Evolutionary conservation across 1,140 invertebrate species (phyloP), one percentile per base, ranked within the genome.

Genomic region (Hesperophylax magnus): DNA sequence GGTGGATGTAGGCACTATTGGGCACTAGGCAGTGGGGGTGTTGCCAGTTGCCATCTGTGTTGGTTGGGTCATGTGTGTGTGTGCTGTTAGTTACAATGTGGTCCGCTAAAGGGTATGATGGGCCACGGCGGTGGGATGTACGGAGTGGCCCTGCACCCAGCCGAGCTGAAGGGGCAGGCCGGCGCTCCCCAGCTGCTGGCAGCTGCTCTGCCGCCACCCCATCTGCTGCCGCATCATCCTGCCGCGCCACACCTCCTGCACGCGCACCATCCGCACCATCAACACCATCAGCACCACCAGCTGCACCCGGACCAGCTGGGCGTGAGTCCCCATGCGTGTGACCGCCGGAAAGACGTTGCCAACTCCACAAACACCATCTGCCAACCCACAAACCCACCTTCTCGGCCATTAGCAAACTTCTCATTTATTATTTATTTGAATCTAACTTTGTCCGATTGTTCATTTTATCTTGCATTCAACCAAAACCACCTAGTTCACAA

Each of bases 161-260:
- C 91, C 88, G 92, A 92, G 90, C 93, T 93, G 88, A 91, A 94
- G 91, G 92, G 94, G 92, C 94, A 95, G 92, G 92, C 94, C 92
- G 93, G 94, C 89, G 92, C 92, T 92, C 94, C 93, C 91, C 94
- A 94, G 87, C 92, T 94, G 91, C 94, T 94, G 89, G 93, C 93
- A 87, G 93, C 93, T 90, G 93, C 94, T 91, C 92, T 94, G 88
- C 91, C 89, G 85, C 88, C 87, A 85, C 86, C 87, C 85, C 86
- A 86, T 86, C 87, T 88, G 80, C 87, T 88, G 65, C 53, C 81
- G 17, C 75, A 85, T 54, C 85, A 79, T 81, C 80, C 76, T 60
- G 61, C 81, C 80, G 74, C 83, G 82, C 74, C 83, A 85, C 88
- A 87, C 87, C 86, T 86, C 85, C 85, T 85, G 1, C 39, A 47